Base-by-base conservation (phyloP, 1,140 invertebrate genomes). In the Euura saliciscinereae region DNA sequence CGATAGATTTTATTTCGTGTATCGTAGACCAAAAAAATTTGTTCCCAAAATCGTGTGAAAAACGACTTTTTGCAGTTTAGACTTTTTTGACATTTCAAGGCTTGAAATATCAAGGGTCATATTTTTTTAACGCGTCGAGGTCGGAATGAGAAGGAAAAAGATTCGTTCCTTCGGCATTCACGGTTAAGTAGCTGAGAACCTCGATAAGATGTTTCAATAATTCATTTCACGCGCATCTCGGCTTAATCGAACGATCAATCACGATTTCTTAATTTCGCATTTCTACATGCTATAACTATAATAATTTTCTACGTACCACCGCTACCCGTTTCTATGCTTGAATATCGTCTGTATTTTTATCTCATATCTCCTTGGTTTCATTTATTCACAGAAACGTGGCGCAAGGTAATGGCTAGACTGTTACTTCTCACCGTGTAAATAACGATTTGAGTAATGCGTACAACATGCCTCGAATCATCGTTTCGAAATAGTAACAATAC, bases 391-490 rank as follows among this genome's bases (percentile, higher is more conserved):
- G 43, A 45, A 69, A 43, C 8, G 8, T 13, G 45, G 68, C 43
- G 43, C 11, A 43, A 13, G 68, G 68, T 44, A 44, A 42, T n/a
- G 43, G 68, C 3, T 11, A 45, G n/a, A 59, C 3, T n/a, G 8
- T 59, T n/a, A n/a, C 51, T 59, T 59, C 10, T n/a, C 51, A 59
- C 51, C 51, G 51, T 59, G 51, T 59, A 59, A 59, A 59, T 59
- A 59, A 59, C 51, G 8, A 11, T 59, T 59, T n/a, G 51, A 59
- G 28, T 28, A 28, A 28, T 28, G 28, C 28, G 28, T 28, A 28
- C 28, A 28, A 28, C 28, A 28, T 1, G 51, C 6, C 51, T 59
- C 51, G 3, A 4, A 59, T 59, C 51, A 6, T 59, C 13, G 8
- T 51, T 3, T 4, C 10, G 6, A 59, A n/a, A 59, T 4, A 11